Percentiles rank a stretch among this genome's conserved stretches.
phyloP scores from a whole-genome alignment of 2,113 vertebrate genomes.

The Philantomba maxwellii region DNA sequence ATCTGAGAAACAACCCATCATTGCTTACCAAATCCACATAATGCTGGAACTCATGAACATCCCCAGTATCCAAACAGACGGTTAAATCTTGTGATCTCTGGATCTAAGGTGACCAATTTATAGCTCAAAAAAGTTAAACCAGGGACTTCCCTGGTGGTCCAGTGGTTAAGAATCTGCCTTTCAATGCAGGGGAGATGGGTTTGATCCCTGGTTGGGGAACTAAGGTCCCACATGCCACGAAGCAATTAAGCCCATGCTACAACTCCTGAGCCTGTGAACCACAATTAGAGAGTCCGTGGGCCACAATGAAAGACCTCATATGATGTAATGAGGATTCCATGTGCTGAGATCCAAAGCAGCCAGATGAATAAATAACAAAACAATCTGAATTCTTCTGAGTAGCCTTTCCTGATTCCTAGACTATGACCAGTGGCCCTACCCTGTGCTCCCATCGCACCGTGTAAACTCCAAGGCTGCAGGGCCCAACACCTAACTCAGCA shows the following conservation, averaged over 20 bases:
- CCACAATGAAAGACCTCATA: neutral
- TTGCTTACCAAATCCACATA: neutral
- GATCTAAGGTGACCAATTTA: neutral
- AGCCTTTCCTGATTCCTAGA: neutral
- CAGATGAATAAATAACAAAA: neutral
- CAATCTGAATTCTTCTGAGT: neutral
- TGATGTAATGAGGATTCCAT: neutral
- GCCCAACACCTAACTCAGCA: too few species aligned
- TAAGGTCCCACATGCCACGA: neutral
- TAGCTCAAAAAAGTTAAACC: neutral
- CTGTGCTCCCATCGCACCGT: neutral
- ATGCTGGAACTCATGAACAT: neutral
- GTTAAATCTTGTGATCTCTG: neutral
- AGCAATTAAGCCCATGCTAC: neutral
- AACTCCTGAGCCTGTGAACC: neutral
- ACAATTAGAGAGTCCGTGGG: neutral
- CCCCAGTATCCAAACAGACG: neutral
- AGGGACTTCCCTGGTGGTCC: neutral
- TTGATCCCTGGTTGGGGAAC: neutral
- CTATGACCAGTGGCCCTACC: neutral
- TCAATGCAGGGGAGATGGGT: neutral
- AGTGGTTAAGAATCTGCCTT: neutral
- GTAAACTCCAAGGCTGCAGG: neutral
- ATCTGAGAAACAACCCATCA: neutral
- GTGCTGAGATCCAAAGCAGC: neutral